Evolutionary conservation across 2,797 vertebrate genomes (phyloP), one percentile per base, ranked within the genome.

Genomic region (Aulostomus chinensis): DNA sequence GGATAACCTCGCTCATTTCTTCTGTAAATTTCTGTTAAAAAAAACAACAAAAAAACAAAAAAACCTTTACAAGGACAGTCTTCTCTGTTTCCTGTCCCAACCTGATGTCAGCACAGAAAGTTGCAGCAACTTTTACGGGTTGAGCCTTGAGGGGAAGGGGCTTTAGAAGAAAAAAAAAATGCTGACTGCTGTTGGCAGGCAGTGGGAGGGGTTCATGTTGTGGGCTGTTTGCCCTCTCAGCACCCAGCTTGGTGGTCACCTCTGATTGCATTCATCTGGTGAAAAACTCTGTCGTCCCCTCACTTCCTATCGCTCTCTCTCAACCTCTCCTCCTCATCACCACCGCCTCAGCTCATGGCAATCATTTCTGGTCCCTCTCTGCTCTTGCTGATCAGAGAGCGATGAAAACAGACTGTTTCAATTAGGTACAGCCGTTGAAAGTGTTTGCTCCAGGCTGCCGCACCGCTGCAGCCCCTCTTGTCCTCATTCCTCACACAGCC

Each of bases 111-210:
- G 29, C 17, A 13, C 38, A 34, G 48, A 81, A 72, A 61, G 52
- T 64, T 40, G 50, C 50, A 21, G 59, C 47, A 30, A 53, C 57
- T 46, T 66, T 64, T 59, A 66, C 9, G 14, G 54, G 68, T 61
- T 73, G 16, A 59, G 52, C 34, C 35, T 33, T 65, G 48, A 42
- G 56, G 49, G 51, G 52, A 64, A 58, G 55, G 54, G 52, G 56
- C 21, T 62, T 45, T 4, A 24, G n/a, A n/a, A n/a, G n/a, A n/a
- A 54, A 50, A 34, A 43, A 73, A 51, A 73, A 48, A 48, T 25
- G 67, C 87, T 86, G 88, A 89, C 86, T 80, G 87, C 90, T 92
- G 89, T 88, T 85, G 89, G 84, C 80, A 67, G 60, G 61, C 81
- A 14, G 48, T 37, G 81, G 88, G 88, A 82, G 84, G 82, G 83